Base-by-base conservation (phyloP, 2,888 invertebrate genomes). In the Maniola hyperantus region DNA sequence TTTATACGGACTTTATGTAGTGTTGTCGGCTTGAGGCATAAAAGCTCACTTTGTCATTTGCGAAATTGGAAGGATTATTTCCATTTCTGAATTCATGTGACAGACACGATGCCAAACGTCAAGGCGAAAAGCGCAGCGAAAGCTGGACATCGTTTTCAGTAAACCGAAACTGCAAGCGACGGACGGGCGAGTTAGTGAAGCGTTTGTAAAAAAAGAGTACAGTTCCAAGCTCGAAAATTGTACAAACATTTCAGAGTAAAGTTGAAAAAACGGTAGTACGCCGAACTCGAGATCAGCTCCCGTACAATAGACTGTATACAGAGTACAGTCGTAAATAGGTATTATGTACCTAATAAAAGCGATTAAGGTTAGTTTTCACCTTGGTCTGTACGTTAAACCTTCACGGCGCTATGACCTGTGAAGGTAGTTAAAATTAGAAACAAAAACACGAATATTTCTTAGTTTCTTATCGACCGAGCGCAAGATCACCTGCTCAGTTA, bases 281-380 rank as follows among this genome's bases (percentile, higher is more conserved):
- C 15, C 67, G 67, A 69, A 69, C 67, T 67, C 64, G 63, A 64
- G 64, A 69, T 64, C 60, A 66, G 64, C 69, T 66, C 67, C 42
- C 57, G 61, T 10, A 11, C 20, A 39, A 61, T 42, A 53, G 26
- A 33, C 44, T 26, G n/a, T 5, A 50, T 13, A 13, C 13, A 13
- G 20, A 7, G 13, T 20, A 26, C n/a, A 61, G 26, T n/a, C 44
- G 13, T 58, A 46, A 58, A 58, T 26, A 48, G 15, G 46, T 59
- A 59, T 46, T 59, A 33, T 63, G 42, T 57, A 48, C 50, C 55
- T 60, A 20, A 62, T 46, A 54, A 54, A 60, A 65, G 60, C 53
- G 39, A 46, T 61, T 44, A 48, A 26, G 36, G 54, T 54, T 36
- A 53, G 46, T 48, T 36, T 55, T 20, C 36, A 65, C 39, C 36